Evolutionary conservation across 2,797 vertebrate species (phyloP), one percentile per base, ranked within the genome.

Genomic region (Anabas testudineus): DNA sequence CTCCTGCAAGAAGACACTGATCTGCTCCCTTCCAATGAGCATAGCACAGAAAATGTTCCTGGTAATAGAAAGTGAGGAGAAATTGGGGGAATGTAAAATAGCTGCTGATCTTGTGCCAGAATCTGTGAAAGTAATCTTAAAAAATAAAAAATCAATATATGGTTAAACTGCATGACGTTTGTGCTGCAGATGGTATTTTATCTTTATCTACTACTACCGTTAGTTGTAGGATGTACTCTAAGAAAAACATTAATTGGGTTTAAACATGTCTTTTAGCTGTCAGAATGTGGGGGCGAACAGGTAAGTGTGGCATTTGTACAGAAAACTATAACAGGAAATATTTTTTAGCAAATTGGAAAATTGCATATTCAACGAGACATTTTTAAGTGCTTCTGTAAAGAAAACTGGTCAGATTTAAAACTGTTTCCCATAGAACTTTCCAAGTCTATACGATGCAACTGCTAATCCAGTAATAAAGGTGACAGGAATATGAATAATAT

Each of bases 401-500:
- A 14, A 60, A 47, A 64, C 24, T 30, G 43, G 14, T 58, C 18
- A 14, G 3, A 32, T 51, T 67, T 54, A 49, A 62, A 39, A 51
- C 18, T 1, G 3, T 71, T 63, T 65, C 66, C 19, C 30, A 48
- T 9, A 42, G 54, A 72, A 74, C 49, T 49, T 68, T 47, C 16
- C 34, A 10, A 28, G 28, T 30, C 34, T 75, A 63, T 66, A 62
- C 41, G 69, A 67, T 22, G 34, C 51, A 74, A 53, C 52, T 24
- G 39, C 63, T 74, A 67, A 70, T 83, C 66, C 56, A 74, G 49
- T 58, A 67, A 71, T 58, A 71, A 77, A 73, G 61, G 58, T 80
- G 80, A 78, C 68, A 71, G 58, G 52, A 67, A 71, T 52, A 78
- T 78, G 72, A 77, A 80, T 79, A 63, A 65, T 60, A 8, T 62